Conservation (phyloP, 2,113 vertebrate genomes). For the Sylvilagus bachmani region DNA sequence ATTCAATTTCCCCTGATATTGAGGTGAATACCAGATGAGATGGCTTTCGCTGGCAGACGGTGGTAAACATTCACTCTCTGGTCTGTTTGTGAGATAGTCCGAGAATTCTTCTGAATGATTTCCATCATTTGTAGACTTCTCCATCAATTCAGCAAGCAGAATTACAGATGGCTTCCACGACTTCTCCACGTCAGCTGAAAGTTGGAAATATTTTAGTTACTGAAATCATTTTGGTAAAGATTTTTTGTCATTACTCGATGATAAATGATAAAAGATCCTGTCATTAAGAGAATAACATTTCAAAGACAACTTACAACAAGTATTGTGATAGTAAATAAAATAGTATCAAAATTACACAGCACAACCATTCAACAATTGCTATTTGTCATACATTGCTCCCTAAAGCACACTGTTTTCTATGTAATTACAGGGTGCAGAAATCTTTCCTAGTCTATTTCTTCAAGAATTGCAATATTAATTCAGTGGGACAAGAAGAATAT, state of each 20-base stretch:
- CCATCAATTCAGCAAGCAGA: slow-evolving; percentile 64
- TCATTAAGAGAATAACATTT: neutral
- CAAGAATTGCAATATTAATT: slow-evolving; percentile 6
- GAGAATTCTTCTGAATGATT: slow-evolving; percentile 61
- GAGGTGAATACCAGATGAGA: slow-evolving; percentile 69
- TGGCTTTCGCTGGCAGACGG: slow-evolving; percentile 53
- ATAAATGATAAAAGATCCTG: slow-evolving; percentile 55
- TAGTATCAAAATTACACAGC: slow-evolving; percentile 9
- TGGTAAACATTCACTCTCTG: slow-evolving; percentile 35
- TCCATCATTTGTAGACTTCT: slow-evolving; percentile 42
- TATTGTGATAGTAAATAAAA: slow-evolving; percentile 48
- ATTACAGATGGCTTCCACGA: neutral
- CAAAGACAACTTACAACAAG: slow-evolving; percentile 36
- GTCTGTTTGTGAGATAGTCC: slow-evolving; percentile 21
- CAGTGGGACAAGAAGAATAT: neutral
- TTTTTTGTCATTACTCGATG: neutral
- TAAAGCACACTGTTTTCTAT: neutral
- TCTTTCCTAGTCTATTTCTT: slow-evolving; percentile 7
- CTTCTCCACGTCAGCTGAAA: slow-evolving; percentile 65
- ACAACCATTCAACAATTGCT: slow-evolving; percentile 25
- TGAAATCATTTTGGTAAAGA: neutral
- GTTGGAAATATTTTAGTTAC: slow-evolving; percentile 67
- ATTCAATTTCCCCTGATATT: neutral
- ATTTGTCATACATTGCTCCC: neutral
- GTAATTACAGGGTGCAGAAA: neutral